Base-by-base conservation (phyloP, 1,140 invertebrate species). In the Diploscapter pachys region DNA sequence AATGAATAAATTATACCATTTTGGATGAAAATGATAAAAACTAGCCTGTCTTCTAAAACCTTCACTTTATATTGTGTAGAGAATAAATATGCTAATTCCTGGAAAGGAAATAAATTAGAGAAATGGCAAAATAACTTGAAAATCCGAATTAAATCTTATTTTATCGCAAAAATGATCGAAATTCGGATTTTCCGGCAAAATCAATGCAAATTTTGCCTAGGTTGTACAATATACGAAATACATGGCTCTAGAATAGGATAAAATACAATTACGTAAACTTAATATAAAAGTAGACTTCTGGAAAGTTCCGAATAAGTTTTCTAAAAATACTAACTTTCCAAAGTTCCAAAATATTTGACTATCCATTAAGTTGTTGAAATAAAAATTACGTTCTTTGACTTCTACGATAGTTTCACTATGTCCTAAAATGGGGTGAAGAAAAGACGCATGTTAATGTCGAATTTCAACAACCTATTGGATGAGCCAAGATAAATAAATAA, bases 131-230 rank as follows among this genome's bases (percentile, higher is more conserved):
- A 31, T 11, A 1, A 11, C 57, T 59, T 59, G 9, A 59, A 59
- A 59, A 31, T 59, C 57, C 57, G 31, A 59, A 59, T 59, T 11
- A 59, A 59, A 11, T 11, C 31, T 59, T 31, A 11, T 59, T 59
- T 59, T 0, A 65, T 97, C 96, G 4, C 94, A 93, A 81, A 92
- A 93, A 57, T 94, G 92, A 69, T 49, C 96, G 88, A 52, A 95
- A 95, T 70, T 94, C 95, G 2, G 94, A 96, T 31, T 73, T 95
- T 67, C 95, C 95, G 61, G 95, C 95, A 85, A 98, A 91, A 3
- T 97, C 94, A 72, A 96, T 90, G 79, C 98, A 88, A 85, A 98
- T 80, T 92, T 89, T 59, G 57, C 57, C 9, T 59, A 1, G 57
- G 57, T 59, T 11, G 57, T 11, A 11, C 57, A 11, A 11, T 11